A percentile compares a stretch with the other conserved stretches of the same genome.
Evolutionary conservation across 2,113 vertebrate genomes (phyloP).

Genomic region (Catharus fuscescens): DNA sequence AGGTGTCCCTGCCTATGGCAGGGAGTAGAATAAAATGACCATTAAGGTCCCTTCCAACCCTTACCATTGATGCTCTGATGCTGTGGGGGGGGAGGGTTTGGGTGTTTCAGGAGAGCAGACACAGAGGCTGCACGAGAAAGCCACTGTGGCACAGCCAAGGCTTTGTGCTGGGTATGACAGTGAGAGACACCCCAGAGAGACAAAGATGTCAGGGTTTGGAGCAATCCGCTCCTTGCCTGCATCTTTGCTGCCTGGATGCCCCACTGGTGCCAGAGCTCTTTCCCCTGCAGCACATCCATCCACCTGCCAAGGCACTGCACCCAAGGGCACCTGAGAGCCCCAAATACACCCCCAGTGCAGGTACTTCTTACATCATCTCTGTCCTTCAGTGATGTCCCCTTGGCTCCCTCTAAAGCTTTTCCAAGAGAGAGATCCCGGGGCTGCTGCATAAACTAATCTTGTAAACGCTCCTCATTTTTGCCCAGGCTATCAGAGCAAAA

Average conservation of each 20-base stretch:
- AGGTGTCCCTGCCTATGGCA: not conserved
- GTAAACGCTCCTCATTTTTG: conserved; percentile 58
- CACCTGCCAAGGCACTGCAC: not conserved
- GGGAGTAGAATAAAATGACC: too few relatives aligned
- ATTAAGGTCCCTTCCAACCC: not conserved
- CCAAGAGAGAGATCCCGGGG: not conserved
- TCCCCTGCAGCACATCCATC: not conserved
- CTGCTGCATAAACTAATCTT: conserved; percentile 48
- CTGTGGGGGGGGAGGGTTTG: not conserved
- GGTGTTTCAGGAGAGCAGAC: not conserved
- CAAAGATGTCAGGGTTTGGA: not conserved
- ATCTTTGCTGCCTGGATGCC: not conserved
- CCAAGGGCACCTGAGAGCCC: not conserved
- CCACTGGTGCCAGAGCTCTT: not conserved
- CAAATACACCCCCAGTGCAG: not conserved
- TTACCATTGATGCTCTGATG: too few relatives aligned
- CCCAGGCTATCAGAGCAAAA: conserved; percentile 72
- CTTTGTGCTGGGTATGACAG: not conserved
- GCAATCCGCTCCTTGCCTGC: too few relatives aligned
- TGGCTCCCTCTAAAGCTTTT: conserved; percentile 7
- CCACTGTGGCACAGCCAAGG: rapidly evolving
- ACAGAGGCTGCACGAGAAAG: not conserved
- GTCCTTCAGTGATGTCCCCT: conserved; percentile 59
- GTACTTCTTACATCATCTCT: not conserved
- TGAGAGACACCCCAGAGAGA: not conserved